Evolutionary conservation across 1,140 invertebrate genomes (phyloP).

Genomic region (Caenorhabditis briggsae): DNA sequence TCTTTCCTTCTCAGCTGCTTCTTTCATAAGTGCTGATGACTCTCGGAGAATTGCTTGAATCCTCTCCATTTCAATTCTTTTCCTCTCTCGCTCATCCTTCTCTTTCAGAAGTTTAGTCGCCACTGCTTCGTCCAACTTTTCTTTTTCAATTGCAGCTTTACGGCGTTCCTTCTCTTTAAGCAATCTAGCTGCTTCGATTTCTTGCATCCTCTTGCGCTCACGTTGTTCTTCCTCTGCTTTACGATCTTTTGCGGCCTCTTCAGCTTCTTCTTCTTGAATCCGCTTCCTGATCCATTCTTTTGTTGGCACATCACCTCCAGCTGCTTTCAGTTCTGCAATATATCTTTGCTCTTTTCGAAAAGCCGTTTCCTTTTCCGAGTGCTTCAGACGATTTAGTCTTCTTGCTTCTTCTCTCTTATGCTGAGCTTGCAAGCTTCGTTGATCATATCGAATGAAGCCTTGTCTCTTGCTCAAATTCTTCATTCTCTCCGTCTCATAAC

Average conservation of each 20-base stretch:
- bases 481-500: too few relatives aligned
- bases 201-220: background rate
- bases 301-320: too few relatives aligned
- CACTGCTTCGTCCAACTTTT: too few relatives aligned
- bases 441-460: background rate
- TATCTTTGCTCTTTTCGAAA: background rate
- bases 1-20: background rate
- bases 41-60: too few relatives aligned
- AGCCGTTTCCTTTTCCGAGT: background rate
- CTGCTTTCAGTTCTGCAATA: too few relatives aligned
- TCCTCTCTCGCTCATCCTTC: too few relatives aligned
- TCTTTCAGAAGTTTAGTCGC: too few relatives aligned
- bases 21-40: too few relatives aligned
- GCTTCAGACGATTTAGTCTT: background rate
- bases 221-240: background rate
- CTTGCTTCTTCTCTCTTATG: background rate
- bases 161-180: too few relatives aligned
- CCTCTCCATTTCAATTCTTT: too few relatives aligned
- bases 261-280: background rate
- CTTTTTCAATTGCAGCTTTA: too few relatives aligned
- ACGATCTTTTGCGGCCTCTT: background rate
- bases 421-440: background rate
- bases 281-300: too few relatives aligned
- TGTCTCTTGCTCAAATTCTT: background rate
- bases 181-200: background rate